phyloP scores from a whole-genome alignment of 2,888 invertebrate genomes.

The Drosophila maculinotata region DNA sequence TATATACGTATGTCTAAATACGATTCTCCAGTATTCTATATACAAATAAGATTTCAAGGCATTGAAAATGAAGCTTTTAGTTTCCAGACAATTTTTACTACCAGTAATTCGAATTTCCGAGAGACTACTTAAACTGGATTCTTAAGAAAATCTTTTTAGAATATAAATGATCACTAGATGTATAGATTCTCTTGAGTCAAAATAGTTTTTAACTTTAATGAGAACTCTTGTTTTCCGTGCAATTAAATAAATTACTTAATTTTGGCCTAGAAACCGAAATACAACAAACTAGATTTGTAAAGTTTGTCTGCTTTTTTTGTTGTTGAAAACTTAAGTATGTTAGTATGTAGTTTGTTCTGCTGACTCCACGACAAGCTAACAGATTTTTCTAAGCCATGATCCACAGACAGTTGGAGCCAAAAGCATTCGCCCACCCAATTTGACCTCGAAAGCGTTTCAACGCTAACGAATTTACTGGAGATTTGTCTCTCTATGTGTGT shows the following conservation, averaged over 20 bases:
- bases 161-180: too few species aligned
- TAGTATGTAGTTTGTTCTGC: slow-evolving; percentile 3
- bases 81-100: too few species aligned
- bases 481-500: not conserved
- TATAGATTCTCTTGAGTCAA: too few species aligned
- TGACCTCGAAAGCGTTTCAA: slow-evolving; percentile 43
- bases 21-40: too few species aligned
- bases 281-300: not conserved
- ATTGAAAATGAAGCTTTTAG: too few species aligned
- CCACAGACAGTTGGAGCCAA: slow-evolving; percentile 9
- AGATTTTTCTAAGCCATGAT: slow-evolving; percentile 29
- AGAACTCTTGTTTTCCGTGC: too few species aligned
- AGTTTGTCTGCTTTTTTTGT: not conserved
- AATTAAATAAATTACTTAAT: not conserved
- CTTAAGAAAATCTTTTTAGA: too few species aligned
- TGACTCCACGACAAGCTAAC: slow-evolving; percentile 20
- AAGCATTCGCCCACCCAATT: slow-evolving; percentile 32
- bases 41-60: too few species aligned
- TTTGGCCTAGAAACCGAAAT: slow-evolving; percentile 12
- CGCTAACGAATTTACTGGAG: slow-evolving; percentile 8
- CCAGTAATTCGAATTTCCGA: too few species aligned
- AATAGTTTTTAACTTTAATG: too few species aligned
- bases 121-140: too few species aligned
- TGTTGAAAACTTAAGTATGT: not conserved
- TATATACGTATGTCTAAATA: too few species aligned